A percentile compares a stretch with the other conserved stretches of the same genome.
These are phyloP conservation scores for Drosophila jambulina DNA, from an alignment of 1,140 invertebrate genomes.

Conservation along the genomic window DNA sequence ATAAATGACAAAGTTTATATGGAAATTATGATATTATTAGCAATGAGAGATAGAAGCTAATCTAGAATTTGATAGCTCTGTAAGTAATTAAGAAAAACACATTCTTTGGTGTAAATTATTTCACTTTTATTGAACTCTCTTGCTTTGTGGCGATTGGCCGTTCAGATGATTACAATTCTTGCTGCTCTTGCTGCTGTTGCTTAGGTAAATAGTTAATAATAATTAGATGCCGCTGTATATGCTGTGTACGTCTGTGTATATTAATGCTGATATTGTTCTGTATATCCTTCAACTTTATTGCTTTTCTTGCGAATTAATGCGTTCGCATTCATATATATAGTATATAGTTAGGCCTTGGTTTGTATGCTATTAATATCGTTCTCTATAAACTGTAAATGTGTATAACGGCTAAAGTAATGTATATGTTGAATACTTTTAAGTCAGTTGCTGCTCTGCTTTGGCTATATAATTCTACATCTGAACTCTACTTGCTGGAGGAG, in stretches of 20 bases:
- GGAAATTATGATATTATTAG: constrained; percentile 9
- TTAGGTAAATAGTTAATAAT: constrained; percentile 76
- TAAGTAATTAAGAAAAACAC: not conserved
- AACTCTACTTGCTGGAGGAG: constrained; percentile 42
- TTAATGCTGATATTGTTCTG: constrained; percentile 52
- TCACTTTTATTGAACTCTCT: constrained; percentile 73
- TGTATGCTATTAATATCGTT: constrained; percentile 38
- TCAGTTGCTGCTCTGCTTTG: constrained; percentile 37
- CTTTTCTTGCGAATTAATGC: constrained; percentile 50
- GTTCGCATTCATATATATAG: constrained; percentile 40
- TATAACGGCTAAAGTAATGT: constrained; percentile 54
- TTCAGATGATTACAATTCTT: constrained; percentile 46
- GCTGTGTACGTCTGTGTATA: constrained; percentile 15
- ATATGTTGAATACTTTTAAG: constrained; percentile 44
- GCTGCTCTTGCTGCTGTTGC: constrained; percentile 15
- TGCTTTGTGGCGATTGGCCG: constrained; percentile 36
- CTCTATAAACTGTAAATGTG: constrained; percentile 50
- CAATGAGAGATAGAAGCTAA: not conserved
- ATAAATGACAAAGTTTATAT: constrained; percentile 6
- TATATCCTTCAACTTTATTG: constrained; percentile 59
- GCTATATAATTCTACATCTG: constrained; percentile 41
- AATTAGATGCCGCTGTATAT: constrained; percentile 48
- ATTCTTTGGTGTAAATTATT: constrained; percentile 74
- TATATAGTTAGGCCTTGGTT: constrained; percentile 53
- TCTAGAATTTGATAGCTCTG: not conserved